phyloP scores from a whole-genome alignment of 2,113 vertebrate genomes.

The Halcyon malimbica region DNA sequence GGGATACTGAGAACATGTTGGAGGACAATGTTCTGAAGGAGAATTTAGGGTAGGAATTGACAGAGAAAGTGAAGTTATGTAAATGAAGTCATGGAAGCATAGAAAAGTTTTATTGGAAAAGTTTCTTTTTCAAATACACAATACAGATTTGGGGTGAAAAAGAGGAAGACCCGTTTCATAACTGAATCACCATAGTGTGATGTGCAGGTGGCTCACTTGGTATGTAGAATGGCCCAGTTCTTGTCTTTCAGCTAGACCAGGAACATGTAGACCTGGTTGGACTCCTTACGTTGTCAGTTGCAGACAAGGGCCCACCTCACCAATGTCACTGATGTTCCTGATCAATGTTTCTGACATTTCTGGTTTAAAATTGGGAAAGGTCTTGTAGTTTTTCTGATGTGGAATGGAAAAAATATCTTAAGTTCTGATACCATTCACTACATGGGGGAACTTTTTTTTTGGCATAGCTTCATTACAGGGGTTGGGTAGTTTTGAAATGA shows the following conservation, averaged over 20 bases:
- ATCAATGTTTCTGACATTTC: neutral
- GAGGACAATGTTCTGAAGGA: neutral
- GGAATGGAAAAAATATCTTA: neutral
- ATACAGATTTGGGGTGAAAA: neutral
- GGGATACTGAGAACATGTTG: neutral
- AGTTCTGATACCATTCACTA: neutral
- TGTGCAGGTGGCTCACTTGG: neutral
- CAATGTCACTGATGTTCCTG: neutral
- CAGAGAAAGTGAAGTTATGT: neutral
- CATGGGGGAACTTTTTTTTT: neutral
- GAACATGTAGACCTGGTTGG: neutral
- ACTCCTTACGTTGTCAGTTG: neutral
- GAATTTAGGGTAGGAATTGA: neutral
- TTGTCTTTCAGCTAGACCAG: neutral
- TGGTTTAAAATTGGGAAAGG: neutral
- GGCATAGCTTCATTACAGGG: neutral
- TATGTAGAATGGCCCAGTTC: neutral
- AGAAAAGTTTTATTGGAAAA: neutral
- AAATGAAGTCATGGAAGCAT: neutral
- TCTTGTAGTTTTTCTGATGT: neutral
- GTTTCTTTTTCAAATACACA: neutral
- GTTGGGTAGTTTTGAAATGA: neutral
- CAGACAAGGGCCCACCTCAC: neutral
- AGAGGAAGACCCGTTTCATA: neutral
- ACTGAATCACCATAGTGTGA: neutral